Base-by-base conservation (phyloP, 2,888 invertebrate genomes). In the Stenoptilia bipunctidactyla region DNA sequence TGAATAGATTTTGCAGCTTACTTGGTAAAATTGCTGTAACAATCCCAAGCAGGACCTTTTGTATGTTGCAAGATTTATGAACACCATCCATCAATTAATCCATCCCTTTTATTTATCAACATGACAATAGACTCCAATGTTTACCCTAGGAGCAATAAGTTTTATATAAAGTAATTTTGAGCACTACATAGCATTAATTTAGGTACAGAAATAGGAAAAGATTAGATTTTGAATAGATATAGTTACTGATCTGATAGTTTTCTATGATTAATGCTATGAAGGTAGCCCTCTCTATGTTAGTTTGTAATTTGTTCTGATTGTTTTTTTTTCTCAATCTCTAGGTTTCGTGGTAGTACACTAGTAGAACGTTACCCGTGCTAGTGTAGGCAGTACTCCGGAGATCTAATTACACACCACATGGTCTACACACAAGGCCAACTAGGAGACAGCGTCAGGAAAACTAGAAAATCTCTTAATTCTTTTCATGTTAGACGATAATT, bases 301-400 rank as follows among this genome's bases (percentile, higher is more conserved):
- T 52, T 58, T 61, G 54, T 71, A 61, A 51, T 49, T 79, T 67
- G 71, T 62, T 79, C 59, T 61, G 63, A 73, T 73, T 65, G 58
- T 77, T 79, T 83, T 82, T n/a, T 83, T 83, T 30, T 30, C 30
- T 34, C 70, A 83, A 83, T 83, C 83, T 83, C 83, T 83, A 83
- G 83, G 83, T 82, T 82, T 76, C 83, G 83, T 82, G 83, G 80
- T 83, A 80, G 79, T 80, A 79, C 80, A 83, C 82, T 82, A 83
- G 82, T 82, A 80, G 77, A 73, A 82, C 82, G 67, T 77, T 67
- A 62, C 69, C 65, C 71, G 68, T 63, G 80, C 82, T 83, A 82
- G 83, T 82, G 83, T 83, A 83, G 83, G 83, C 82, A 79, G 80
- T 79, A 74, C 83, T 82, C 80, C 76, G 82, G 82, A 82, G 83